Conservation (phyloP, 2,888 invertebrate species). For the Cactoblastis cactorum region DNA sequence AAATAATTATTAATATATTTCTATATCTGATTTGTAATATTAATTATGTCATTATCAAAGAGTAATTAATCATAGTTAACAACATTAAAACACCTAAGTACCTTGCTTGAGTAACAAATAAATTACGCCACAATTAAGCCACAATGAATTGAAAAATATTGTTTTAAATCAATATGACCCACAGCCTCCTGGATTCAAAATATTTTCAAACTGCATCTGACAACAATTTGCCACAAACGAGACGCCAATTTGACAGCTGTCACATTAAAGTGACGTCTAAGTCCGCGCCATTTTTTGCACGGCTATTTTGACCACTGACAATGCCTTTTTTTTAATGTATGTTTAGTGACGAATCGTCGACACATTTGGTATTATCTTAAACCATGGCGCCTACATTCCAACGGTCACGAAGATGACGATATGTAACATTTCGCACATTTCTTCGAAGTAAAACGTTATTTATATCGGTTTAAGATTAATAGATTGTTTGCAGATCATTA, state of each 20-base stretch:
- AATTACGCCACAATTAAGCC: no score
- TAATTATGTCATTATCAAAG: no score
- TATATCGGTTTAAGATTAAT: no score
- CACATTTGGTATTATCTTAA: conserved; percentile 37
- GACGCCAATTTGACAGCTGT: conserved; percentile 69
- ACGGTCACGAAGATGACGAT: neutral
- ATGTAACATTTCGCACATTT: conserved; percentile 4
- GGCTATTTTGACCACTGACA: conserved; percentile 29
- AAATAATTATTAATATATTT: no score
- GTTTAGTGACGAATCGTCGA: conserved; percentile 35
- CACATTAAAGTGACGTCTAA: conserved; percentile 65
- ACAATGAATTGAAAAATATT: no score
- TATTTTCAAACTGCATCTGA: conserved; percentile 45
- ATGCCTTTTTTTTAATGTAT: conserved; percentile 29
- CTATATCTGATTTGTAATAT: no score
- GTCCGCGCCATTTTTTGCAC: conserved; percentile 42
- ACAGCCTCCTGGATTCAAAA: conserved; percentile 31
- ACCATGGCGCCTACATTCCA: conserved; percentile 29
- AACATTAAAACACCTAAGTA: no score
- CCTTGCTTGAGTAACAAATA: no score
- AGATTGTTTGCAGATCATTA: no score
- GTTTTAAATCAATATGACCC: neutral
- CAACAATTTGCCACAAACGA: conserved; percentile 52
- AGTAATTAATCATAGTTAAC: no score
- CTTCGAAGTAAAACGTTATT: no score